Base-by-base conservation (phyloP, 2,113 vertebrate genomes). In the Danionella cerebrum region DNA sequence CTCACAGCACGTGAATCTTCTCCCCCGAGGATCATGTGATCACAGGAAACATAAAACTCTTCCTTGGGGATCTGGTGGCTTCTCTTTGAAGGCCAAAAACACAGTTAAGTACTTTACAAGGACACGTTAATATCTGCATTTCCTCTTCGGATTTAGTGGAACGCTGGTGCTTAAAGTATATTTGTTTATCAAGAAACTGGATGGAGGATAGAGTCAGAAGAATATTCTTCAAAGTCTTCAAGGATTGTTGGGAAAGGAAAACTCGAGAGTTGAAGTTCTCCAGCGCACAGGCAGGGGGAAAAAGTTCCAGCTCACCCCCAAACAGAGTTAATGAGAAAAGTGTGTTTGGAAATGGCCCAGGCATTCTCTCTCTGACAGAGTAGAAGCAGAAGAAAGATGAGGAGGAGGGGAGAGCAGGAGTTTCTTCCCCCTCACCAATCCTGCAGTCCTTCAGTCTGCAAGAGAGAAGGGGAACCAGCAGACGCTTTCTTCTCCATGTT, bases 291-390 rank as follows among this genome's bases (percentile, higher is more conserved):
- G 39, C 39, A 44, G 39, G 80, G 72, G 39, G 24, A 11, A 18
- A 50, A 55, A 45, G 57, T 53, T n/a, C n/a, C 69, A 65, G 51
- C 80, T 79, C 81, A 70, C 79, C 80, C 81, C 74, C 62, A 86
- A 76, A 65, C 74, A 68, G 85, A 90, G 82, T 79, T 93, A 94
- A 95, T 90, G 84, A 92, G 90, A 93, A 91, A 91, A 93, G 92
- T 92, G 92, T 94, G 94, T 85, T 82, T 75, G 78, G 69, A 80
- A 77, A 18, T 76, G 72, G 57, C 75, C 44, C 83, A 78, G 80
- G 70, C 74, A 64, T 71, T 74, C 71, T 72, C 8, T 18, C 53
- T 63, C 76, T 77, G 79, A 76, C 78, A 75, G 76, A 74, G 57
- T 12, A 62, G 50, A 69, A 36, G 0, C 52, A 29, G 21, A 11